phyloP scores from a whole-genome alignment of 2,113 vertebrate species.

The Thunnus maccoyii region DNA sequence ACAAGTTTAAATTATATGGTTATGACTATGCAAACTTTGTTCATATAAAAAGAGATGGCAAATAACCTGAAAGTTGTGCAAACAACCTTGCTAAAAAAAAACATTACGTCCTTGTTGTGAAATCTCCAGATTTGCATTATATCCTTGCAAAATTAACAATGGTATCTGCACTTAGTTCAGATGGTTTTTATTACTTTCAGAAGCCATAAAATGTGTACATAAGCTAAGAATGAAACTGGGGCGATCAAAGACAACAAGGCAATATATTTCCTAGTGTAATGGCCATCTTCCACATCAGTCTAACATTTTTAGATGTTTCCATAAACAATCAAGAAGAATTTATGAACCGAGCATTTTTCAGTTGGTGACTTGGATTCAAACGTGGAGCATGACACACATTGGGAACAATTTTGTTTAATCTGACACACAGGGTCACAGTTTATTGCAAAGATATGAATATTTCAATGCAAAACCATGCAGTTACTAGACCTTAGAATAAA shows the following conservation, averaged over 20 bases:
- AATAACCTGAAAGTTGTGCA: conserved; percentile 15
- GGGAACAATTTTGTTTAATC: neutral
- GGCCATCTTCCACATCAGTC: neutral
- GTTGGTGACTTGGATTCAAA: neutral
- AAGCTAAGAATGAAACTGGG: neutral
- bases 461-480: neutral
- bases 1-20: conserved; percentile 5
- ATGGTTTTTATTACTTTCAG: neutral
- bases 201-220: neutral
- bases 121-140: no score
- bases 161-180: neutral
- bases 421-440: neutral
- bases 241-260: neutral
- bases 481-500: neutral
- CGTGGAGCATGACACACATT: neutral
- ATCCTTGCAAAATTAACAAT: no score
- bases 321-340: no score
- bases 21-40: conserved; percentile 19
- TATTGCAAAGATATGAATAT: neutral
- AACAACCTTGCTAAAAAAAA: neutral
- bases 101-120: no score
- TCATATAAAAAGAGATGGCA: neutral
- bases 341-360: neutral
- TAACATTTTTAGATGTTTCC: neutral
- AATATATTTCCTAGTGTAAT: neutral